Evolutionary conservation across 1,140 invertebrate genomes (phyloP).

Genomic region (Cecropterus lyciades): DNA sequence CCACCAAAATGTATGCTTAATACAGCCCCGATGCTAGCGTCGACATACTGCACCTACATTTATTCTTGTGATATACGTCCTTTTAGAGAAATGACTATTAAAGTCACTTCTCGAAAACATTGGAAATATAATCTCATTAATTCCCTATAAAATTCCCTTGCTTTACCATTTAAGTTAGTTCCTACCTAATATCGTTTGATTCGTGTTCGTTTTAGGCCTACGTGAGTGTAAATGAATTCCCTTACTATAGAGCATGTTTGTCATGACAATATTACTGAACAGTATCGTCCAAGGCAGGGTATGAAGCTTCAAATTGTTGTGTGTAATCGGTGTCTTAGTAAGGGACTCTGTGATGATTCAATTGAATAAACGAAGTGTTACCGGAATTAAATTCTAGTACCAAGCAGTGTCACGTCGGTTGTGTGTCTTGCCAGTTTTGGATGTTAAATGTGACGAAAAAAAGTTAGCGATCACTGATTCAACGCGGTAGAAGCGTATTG

Average conservation of each 20-base stretch:
- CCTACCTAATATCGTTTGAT: conserved; percentile 29
- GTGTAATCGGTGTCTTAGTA: conserved; percentile 44
- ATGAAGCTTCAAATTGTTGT: conserved; percentile 41
- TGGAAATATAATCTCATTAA: conserved; percentile 41
- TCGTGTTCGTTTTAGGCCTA: conserved; percentile 41
- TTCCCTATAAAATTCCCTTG: conserved; percentile 34
- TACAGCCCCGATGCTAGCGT: conserved; percentile 18
- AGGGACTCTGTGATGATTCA: conserved; percentile 36
- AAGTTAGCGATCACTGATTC: conserved; percentile 15
- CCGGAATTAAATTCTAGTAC: conserved; percentile 38
- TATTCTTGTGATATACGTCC: conserved; percentile 24
- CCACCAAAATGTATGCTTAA: background rate
- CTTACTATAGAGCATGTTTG: conserved; percentile 40
- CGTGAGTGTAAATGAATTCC: conserved; percentile 36
- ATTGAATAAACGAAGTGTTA: conserved; percentile 15
- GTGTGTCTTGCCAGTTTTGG: conserved; percentile 35
- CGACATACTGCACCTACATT: conserved; percentile 36
- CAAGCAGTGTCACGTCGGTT: conserved; percentile 16
- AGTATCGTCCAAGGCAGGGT: conserved; percentile 55
- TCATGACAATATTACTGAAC: conserved; percentile 55
- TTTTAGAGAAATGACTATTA: conserved; percentile 16
- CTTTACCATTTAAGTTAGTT: conserved; percentile 40
- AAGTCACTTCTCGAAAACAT: conserved; percentile 1
- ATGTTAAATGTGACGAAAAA: conserved; percentile 15
- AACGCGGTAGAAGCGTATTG: conserved; percentile 12